Conservation (phyloP, 2,797 vertebrate species). For the Periophthalmus magnuspinnatus region DNA sequence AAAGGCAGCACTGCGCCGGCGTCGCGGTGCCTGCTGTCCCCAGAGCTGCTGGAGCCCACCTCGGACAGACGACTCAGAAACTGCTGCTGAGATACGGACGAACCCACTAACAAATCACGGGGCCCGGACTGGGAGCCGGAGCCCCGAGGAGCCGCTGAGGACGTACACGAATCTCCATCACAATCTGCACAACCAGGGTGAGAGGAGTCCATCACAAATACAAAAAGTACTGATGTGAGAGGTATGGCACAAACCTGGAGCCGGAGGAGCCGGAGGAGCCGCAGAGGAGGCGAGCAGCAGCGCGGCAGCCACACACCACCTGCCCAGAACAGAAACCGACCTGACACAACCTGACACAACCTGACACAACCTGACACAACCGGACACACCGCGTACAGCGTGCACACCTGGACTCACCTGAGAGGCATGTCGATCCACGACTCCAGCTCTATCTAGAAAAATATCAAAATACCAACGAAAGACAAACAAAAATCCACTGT, state of each 20-base stretch:
- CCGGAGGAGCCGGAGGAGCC: neutral
- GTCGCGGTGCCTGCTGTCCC: constrained; percentile 73
- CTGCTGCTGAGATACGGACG: constrained; percentile 29
- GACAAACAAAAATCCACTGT: neutral
- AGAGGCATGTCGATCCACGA: neutral
- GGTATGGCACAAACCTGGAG: neutral
- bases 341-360: neutral
- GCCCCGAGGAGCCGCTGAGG: neutral
- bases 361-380: no score
- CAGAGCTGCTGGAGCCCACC: constrained; percentile 63
- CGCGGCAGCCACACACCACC: neutral
- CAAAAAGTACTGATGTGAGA: no score
- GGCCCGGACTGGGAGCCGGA: neutral
- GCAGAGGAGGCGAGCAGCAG: neutral
- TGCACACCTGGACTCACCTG: neutral
- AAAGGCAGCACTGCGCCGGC: constrained; percentile 80
- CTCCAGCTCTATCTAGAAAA: neutral
- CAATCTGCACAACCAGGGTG: neutral
- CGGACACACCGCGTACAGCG: neutral
- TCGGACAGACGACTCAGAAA: constrained; percentile 70
- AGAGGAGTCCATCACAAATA: no score
- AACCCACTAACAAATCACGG: no score
- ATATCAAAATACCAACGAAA: neutral
- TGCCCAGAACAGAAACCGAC: neutral
- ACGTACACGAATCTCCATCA: neutral